A percentile compares a stretch with the other conserved stretches of the same genome.
Conservation (phyloP, 2,797 vertebrate genomes). For the Bryconaethiops microstoma region DNA sequence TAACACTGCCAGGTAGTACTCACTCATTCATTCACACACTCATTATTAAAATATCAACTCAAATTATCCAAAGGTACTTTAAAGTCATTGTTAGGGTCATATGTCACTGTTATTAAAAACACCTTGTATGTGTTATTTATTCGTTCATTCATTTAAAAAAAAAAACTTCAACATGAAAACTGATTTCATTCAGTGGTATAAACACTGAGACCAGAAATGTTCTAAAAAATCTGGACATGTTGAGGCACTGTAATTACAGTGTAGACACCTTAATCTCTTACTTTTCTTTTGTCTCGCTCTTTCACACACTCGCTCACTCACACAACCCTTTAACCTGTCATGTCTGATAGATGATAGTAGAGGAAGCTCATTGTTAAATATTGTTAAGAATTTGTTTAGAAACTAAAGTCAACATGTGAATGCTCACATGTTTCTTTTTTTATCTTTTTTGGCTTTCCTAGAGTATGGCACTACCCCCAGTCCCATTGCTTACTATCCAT, state of each 20-base stretch:
- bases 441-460: not conserved
- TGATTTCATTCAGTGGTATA: too few species aligned
- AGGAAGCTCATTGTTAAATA: too few species aligned
- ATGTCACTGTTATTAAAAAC: too few species aligned
- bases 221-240: slow-evolving; percentile 62
- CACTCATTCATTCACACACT: slow-evolving; percentile 19
- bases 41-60: not conserved
- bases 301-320: not conserved
- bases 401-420: not conserved
- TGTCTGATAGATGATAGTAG: too few species aligned
- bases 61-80: not conserved
- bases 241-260: slow-evolving; percentile 61
- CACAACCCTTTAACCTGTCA: not conserved
- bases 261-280: slow-evolving; percentile 51
- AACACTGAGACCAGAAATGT: slow-evolving; percentile 59
- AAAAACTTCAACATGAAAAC: too few species aligned
- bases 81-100: not conserved
- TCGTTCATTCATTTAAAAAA: too few species aligned
- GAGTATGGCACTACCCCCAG: not conserved
- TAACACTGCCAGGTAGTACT: slow-evolving; percentile 17
- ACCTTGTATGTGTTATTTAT: too few species aligned
- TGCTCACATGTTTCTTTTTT: too few species aligned
- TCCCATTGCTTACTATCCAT: too few species aligned
- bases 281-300: not conserved
- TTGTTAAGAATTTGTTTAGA: too few species aligned